Evolutionary conservation across 2,888 invertebrate genomes (phyloP).

Genomic region (Pollenia angustigena): DNA sequence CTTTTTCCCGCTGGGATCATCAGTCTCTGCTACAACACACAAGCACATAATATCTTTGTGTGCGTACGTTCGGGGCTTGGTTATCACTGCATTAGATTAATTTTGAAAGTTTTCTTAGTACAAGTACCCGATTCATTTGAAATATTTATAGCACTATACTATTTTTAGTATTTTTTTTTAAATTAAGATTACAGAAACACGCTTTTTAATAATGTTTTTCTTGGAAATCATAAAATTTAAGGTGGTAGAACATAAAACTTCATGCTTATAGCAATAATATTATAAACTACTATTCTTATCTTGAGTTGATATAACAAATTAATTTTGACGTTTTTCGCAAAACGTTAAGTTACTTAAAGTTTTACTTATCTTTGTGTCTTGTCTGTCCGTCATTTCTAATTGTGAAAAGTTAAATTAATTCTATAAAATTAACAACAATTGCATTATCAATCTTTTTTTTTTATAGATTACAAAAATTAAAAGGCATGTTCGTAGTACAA

Average conservation of each 20-base stretch:
- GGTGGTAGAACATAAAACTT: neutral
- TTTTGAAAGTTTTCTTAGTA: neutral
- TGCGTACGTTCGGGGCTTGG: no score
- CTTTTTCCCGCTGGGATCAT: no score
- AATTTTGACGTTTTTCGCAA: no score
- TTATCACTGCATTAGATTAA: no score
- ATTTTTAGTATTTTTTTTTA: neutral
- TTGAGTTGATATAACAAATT: neutral
- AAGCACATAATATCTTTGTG: no score
- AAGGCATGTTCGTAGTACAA: neutral
- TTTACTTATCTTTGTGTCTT: no score
- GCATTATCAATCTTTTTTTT: conserved; percentile 14
- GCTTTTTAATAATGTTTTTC: neutral
- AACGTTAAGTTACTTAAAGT: no score
- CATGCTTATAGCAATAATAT: neutral
- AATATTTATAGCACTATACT: neutral
- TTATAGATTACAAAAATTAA: neutral
- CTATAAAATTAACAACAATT: neutral
- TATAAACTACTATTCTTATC: neutral
- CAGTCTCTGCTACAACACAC: no score
- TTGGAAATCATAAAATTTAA: neutral
- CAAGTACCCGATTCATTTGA: neutral
- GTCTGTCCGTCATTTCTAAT: no score
- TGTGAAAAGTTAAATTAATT: neutral
- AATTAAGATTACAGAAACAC: neutral